Conservation (phyloP, 2,113 vertebrate genomes). For the Ciconia boyciana region DNA sequence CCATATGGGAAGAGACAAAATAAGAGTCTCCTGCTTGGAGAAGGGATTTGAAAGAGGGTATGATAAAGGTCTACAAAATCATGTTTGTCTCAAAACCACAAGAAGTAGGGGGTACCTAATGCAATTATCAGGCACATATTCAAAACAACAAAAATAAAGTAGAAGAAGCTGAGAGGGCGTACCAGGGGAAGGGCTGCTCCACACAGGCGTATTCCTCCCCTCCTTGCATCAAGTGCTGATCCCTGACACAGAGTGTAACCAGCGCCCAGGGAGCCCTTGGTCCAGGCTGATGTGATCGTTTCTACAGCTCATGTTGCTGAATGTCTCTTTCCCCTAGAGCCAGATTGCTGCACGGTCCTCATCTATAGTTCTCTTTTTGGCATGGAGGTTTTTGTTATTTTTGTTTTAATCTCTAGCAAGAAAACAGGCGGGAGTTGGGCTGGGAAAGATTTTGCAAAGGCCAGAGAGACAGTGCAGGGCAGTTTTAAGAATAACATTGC, state of each 20-base stretch:
- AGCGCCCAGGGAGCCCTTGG: neutral
- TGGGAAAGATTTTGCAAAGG: neutral
- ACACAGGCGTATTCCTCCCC: neutral
- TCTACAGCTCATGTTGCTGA: neutral
- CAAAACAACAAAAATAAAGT: neutral
- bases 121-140: neutral
- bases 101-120: neutral
- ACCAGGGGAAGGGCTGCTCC: neutral
- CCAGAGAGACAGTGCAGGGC: neutral
- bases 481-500: neutral
- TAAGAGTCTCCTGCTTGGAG: neutral
- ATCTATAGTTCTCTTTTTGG: neutral
- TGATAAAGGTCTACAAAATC: neutral
- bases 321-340: neutral
- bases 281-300: accelerated
- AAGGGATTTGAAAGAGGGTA: neutral
- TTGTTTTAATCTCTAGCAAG: neutral
- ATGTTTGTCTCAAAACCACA: neutral
- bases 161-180: neutral
- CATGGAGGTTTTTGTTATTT: neutral
- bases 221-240: neutral
- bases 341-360: neutral
- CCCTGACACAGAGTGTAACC: neutral
- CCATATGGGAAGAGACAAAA: neutral
- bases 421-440: neutral